These are phyloP conservation scores for Sparus aurata DNA, from an alignment of 2,797 vertebrate genomes.

Conservation along the genomic window DNA sequence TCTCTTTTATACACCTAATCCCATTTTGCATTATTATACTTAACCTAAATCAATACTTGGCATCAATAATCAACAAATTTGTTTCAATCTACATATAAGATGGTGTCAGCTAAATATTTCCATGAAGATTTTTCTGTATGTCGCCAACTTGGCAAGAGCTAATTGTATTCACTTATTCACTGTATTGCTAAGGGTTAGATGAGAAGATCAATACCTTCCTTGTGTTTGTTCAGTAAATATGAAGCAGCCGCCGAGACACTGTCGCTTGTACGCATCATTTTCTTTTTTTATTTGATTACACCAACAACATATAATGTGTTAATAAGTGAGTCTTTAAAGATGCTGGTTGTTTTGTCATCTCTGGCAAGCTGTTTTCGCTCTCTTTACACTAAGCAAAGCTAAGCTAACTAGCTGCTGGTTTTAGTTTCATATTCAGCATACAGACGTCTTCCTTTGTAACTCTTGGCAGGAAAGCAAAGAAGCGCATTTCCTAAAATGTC, in stretches of 20 bases:
- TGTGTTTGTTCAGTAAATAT: neutral
- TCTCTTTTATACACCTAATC: conserved; percentile 14
- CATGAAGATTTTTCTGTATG: neutral
- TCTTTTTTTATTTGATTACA: neutral
- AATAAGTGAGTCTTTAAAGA: neutral
- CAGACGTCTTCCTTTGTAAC: neutral
- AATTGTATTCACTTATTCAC: neutral
- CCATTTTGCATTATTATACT: neutral
- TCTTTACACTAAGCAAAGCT: neutral
- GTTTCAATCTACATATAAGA: conserved; percentile 14
- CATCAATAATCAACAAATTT: neutral
- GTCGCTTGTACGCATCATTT: neutral
- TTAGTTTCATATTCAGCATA: neutral
- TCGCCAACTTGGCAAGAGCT: neutral
- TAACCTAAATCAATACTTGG: conserved; percentile 30
- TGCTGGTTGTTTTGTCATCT: neutral
- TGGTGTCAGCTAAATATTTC: conserved; percentile 3
- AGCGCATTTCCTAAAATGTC: neutral
- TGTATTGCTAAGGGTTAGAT: neutral
- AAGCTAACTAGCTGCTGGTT: conserved; percentile 1
- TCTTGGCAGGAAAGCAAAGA: neutral
- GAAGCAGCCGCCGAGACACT: neutral
- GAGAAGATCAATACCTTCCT: neutral
- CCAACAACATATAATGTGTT: neutral
- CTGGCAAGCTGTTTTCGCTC: neutral